Base-by-base conservation (phyloP, 2,888 invertebrate species). In the Bellardia bayeri region DNA sequence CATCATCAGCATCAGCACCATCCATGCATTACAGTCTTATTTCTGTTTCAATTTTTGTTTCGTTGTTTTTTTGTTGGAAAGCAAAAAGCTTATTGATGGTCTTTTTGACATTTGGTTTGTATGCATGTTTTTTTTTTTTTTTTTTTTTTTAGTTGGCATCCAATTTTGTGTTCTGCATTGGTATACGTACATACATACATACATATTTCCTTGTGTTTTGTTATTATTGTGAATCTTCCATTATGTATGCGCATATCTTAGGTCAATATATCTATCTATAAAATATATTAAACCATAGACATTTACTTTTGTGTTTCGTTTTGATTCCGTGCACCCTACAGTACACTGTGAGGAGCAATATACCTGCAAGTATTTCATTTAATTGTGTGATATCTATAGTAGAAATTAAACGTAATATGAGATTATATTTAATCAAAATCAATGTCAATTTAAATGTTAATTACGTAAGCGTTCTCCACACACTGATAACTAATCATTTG, bases 231-330 rank as follows among this genome's bases (percentile, higher is more conserved):
- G 56, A 64, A 63, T 80, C 49, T 71, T 33, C 33, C 49, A 80
- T 83, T 81, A 78, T 75, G 40, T 80, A 75, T 86, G 82, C 86
- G 61, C 87, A 87, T 84, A 87, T 81, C 76, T 81, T 68, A 72
- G 64, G 61, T 68, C 72, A 66, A 64, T 72, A 23, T 23, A 23
- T 23, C 23, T 23, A 72, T 64, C 40, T 61, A 51, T 76, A 6
- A 33, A 61, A 54, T 51, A 37, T 69, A 63, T 61, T 23, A 69
- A 30, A 23, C 33, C n/a, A 40, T 40, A 30, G 30, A 33, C 4
- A 16, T 45, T 45, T 51, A 7, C 16, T 42, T 69, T 51, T 51
- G n/a, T 33, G n/a, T 37, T 42, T 42, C 63, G n/a, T 75, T 71
- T 56, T 51, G 11, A 8, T 76, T 80, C 8, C 14, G 2, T 49